Evolutionary conservation across 2,797 vertebrate species (phyloP).

Genomic region (Psittacula echo): DNA sequence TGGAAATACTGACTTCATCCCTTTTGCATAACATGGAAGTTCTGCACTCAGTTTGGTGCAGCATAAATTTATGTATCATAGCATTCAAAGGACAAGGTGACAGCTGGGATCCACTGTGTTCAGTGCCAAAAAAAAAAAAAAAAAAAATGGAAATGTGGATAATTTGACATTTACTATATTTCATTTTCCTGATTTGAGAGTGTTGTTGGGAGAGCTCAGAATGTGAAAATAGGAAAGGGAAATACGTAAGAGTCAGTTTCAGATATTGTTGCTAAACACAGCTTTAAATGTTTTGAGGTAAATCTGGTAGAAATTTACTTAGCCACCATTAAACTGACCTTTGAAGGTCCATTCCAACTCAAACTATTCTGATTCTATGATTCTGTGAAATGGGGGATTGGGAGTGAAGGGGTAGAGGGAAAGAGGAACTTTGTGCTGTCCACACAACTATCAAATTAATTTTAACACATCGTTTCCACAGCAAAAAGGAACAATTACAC

Average conservation of each 20-base stretch:
- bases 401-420: not conserved
- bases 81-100: not conserved
- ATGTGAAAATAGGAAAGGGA: not conserved
- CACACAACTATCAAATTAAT: not conserved
- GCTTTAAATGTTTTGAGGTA: not conserved
- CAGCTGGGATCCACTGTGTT: not conserved
- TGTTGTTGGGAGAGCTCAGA: not conserved
- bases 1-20: not conserved
- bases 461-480: not conserved
- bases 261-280: not conserved
- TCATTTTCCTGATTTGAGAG: not conserved
- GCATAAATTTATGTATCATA: not conserved
- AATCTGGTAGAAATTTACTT: not conserved
- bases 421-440: not conserved
- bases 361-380: not conserved
- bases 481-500: constrained; percentile 5
- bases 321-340: not conserved
- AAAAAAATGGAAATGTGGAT: not conserved
- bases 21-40: not conserved
- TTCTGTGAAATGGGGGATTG: not conserved
- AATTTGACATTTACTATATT: not conserved
- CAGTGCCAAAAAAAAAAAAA: not conserved
- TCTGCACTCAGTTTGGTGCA: not conserved
- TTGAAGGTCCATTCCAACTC: not conserved
- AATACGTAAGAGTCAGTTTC: not conserved